Conservation (phyloP, 2,888 invertebrate species). For the Papilio elwesi region DNA sequence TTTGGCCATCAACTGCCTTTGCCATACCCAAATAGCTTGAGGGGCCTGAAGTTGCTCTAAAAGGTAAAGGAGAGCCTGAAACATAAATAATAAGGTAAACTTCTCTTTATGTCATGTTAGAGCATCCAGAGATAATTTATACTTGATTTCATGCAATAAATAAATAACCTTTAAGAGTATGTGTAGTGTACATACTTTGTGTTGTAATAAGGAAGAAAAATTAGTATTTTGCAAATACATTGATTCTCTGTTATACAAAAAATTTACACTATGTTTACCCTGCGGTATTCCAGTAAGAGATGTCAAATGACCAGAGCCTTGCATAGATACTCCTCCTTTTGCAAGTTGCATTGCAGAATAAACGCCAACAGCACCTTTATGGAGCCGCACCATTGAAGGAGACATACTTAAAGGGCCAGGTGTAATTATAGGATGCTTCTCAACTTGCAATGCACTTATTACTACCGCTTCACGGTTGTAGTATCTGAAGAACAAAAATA, state of each 20-base stretch:
- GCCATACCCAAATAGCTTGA: constrained; percentile 85
- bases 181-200: too few species aligned
- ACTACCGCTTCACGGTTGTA: constrained; percentile 96
- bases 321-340: constrained; percentile 78
- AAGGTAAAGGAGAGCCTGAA: constrained; percentile 84
- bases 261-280: constrained; percentile 53
- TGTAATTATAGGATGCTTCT: constrained; percentile 94
- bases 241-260: neutral
- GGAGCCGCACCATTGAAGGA: constrained; percentile 84
- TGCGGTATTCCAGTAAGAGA: constrained; percentile 86
- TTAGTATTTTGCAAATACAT: too few species aligned
- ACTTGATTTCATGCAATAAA: too few species aligned
- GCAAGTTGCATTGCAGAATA: constrained; percentile 83
- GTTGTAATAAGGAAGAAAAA: too few species aligned
- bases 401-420: constrained; percentile 92
- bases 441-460: constrained; percentile 96
- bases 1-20: constrained; percentile 83
- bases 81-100: constrained; percentile 37
- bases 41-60: constrained; percentile 85
- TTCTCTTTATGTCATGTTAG: neutral
- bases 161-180: too few species aligned
- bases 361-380: constrained; percentile 76
- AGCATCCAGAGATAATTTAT: too few species aligned
- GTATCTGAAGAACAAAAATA: constrained; percentile 85
- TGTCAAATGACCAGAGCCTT: constrained; percentile 85